phyloP scores from a whole-genome alignment of 2,888 invertebrate species.

The Hybos culiciformis region DNA sequence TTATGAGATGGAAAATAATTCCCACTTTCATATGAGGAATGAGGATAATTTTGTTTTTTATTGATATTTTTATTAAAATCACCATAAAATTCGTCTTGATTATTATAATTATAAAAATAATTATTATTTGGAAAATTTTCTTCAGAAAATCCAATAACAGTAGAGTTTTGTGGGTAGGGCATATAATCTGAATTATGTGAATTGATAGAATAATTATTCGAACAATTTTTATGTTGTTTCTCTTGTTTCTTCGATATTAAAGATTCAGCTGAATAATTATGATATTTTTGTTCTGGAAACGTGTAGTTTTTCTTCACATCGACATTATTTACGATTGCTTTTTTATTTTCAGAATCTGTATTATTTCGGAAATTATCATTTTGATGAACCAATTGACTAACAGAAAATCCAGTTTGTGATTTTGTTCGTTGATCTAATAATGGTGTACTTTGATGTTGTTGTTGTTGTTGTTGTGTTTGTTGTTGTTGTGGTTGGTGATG shows the following conservation, averaged over 20 bases:
- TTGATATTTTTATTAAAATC: not conserved
- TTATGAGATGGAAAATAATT: no score
- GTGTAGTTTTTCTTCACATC: not conserved
- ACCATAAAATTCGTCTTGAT: not conserved
- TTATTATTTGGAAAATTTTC: not conserved
- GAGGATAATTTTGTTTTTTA: not conserved
- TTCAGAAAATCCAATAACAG: not conserved
- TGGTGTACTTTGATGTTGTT: constrained; percentile 43
- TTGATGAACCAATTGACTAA: constrained; percentile 46
- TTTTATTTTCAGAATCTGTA: not conserved
- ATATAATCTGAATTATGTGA: not conserved
- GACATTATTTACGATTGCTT: not conserved
- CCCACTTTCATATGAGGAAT: not conserved
- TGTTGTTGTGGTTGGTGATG: constrained; percentile 39
- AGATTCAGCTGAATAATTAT: constrained; percentile 17
- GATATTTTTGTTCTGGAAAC: not conserved
- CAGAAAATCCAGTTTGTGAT: constrained; percentile 40
- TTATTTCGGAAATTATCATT: constrained; percentile 13
- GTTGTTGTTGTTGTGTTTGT: constrained; percentile 28
- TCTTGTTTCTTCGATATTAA: constrained; percentile 17
- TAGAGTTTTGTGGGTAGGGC: not conserved
- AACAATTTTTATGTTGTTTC: constrained; percentile 7
- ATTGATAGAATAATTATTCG: not conserved
- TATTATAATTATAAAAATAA: not conserved
- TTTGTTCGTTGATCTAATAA: constrained; percentile 35